phyloP scores from a whole-genome alignment of 2,113 vertebrate genomes.

The Pelecanoides urinatrix region DNA sequence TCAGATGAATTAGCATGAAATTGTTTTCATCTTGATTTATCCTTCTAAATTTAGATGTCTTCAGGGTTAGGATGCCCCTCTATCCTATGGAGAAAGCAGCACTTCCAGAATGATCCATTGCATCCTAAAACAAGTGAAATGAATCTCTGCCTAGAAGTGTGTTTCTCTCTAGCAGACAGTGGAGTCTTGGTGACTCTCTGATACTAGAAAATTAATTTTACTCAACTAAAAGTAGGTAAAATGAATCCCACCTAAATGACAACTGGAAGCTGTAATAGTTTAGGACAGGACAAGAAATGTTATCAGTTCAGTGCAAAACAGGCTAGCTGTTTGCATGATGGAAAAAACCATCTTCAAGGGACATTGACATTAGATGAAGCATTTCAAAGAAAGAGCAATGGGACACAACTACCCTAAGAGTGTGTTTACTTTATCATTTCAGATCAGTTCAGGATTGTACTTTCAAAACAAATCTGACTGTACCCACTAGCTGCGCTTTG shows the following conservation, averaged over 20 bases:
- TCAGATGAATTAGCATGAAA: neutral
- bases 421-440: neutral
- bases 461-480: neutral
- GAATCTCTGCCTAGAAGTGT: neutral
- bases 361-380: neutral
- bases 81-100: neutral
- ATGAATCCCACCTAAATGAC: neutral
- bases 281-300: neutral
- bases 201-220: neutral
- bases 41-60: neutral
- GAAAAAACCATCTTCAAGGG: neutral
- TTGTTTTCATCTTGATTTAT: neutral
- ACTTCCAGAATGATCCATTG: neutral
- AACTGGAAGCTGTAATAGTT: neutral
- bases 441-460: neutral
- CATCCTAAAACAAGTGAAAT: neutral
- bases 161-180: neutral
- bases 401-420: neutral
- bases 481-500: neutral
- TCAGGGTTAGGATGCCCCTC: neutral
- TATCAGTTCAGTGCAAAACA: neutral
- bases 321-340: neutral
- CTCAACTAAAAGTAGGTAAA: neutral
- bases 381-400: neutral
- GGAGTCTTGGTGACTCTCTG: neutral